Conservation (phyloP, 2,113 vertebrate species). For the Pterocles burchelli region DNA sequence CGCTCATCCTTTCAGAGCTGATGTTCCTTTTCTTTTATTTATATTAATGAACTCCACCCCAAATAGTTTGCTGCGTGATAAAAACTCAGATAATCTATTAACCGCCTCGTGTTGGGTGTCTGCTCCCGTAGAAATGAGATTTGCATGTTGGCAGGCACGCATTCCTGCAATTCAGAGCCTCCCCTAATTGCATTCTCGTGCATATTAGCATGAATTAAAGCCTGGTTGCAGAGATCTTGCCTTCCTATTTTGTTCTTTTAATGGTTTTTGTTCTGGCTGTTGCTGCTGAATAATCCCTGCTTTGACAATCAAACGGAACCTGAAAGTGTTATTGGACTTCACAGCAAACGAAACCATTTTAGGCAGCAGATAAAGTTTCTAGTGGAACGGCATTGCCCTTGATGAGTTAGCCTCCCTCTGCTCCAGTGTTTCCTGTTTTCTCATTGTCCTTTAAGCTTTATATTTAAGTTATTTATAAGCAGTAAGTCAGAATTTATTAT, state of each 20-base stretch:
- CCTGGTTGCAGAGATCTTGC: background rate
- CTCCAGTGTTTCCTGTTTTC: background rate
- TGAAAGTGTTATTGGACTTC: background rate
- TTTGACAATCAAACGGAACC: background rate
- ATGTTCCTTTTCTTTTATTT: background rate
- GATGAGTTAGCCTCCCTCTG: background rate
- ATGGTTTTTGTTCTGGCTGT: slow-evolving; percentile 17
- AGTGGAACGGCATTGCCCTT: background rate
- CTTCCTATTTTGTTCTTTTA: background rate
- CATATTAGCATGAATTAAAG: slow-evolving; percentile 6
- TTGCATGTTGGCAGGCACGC: background rate
- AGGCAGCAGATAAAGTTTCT: background rate
- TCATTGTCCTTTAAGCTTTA: background rate
- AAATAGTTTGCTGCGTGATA: background rate
- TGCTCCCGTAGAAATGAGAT: background rate
- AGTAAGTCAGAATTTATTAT: background rate
- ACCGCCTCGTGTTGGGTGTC: background rate
- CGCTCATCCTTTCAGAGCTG: background rate
- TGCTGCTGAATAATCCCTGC: background rate
- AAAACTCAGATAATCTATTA: background rate
- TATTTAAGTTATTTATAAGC: background rate
- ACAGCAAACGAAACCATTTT: background rate
- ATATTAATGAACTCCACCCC: background rate
- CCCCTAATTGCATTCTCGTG: background rate
- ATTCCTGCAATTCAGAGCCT: background rate